Evolutionary conservation across 2,888 invertebrate genomes (phyloP), one percentile per base, ranked within the genome.

Genomic region (Hydraecia micacea): DNA sequence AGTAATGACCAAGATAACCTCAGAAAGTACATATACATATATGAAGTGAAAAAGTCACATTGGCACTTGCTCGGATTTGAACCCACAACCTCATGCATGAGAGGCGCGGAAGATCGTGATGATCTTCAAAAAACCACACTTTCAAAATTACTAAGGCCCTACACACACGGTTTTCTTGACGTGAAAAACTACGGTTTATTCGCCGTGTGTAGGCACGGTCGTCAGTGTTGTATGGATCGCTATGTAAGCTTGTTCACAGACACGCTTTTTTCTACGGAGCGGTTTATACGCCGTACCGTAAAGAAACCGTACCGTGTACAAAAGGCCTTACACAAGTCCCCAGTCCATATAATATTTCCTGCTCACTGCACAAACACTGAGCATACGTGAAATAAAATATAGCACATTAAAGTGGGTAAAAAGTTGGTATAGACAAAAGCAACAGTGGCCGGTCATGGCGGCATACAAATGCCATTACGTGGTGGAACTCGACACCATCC

Each of bases 401-500:
- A 72, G 39, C 60, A n/a, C 28, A 55, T 21, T 68, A 75, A 5
- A 63, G 9, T 42, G 28, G 13, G 77, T 74, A 85, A 84, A 84
- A 81, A 81, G 82, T 75, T 84, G 46, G 28, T 83, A 78, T 81
- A 83, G 83, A 89, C 85, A 89, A 90, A 82, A 86, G 90, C 87
- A 87, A 86, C 84, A 87, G 83, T 80, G 86, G 75, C 58, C 62
- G 76, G 42, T 66, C 81, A 42, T 81, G 81, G 70, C 42, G 65
- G 36, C 88, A 89, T 89, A 90, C 87, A 83, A 86, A 90, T 92
- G 89, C 90, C 91, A 92, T 93, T 92, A 92, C 88, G 88, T 79
- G 77, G 86, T 81, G 90, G 80, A 89, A 89, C 85, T 85, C 73
- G 86, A 86, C 81, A 85, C 86, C 77, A 66, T 75, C 72, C 39